Percentiles rank a stretch among this genome's conserved stretches.
Evolutionary conservation across 2,888 invertebrate genomes (phyloP).

Genomic region (Drosophila mimetica): DNA sequence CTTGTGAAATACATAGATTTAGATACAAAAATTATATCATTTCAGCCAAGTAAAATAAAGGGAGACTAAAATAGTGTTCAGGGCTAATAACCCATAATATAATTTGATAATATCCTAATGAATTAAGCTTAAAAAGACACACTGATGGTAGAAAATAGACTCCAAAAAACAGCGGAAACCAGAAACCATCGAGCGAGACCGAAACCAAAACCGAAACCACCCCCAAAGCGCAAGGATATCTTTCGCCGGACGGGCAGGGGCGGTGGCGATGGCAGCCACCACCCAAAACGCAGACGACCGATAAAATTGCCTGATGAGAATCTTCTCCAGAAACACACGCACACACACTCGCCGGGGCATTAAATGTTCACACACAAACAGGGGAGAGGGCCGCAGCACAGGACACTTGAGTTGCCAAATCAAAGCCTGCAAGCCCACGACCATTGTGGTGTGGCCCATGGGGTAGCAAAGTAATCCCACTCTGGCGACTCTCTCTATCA

Average conservation of each 20-base stretch:
- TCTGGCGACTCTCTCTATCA: constrained; percentile 13
- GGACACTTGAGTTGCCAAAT: constrained; percentile 71
- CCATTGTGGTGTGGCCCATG: constrained; percentile 30
- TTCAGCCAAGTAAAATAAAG: too few species aligned
- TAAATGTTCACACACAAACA: constrained; percentile 5
- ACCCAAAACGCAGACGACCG: constrained; percentile 69
- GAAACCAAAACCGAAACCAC: constrained; percentile 54
- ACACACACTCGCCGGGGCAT: constrained; percentile 3
- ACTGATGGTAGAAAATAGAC: constrained; percentile 29
- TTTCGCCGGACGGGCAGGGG: constrained; percentile 14
- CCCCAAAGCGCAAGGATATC: constrained; percentile 50
- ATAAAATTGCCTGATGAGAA: constrained; percentile 72
- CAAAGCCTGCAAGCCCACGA: constrained; percentile 56
- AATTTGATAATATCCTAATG: not conserved
- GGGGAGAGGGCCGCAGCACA: constrained; percentile 24
- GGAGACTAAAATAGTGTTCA: not conserved
- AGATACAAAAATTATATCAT: too few species aligned
- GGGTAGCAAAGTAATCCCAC: constrained; percentile 32
- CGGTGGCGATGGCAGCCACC: constrained; percentile 60
- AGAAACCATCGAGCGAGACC: constrained; percentile 30
- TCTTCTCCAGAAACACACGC: constrained; percentile 61
- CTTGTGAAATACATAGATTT: too few species aligned
- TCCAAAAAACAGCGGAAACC: constrained; percentile 39
- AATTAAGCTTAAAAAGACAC: constrained; percentile 3
- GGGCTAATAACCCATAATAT: not conserved